Percentiles rank a stretch among this genome's conserved stretches.
phyloP scores from a whole-genome alignment of 2,113 vertebrate species.

The Tragelaphus buxtoni region DNA sequence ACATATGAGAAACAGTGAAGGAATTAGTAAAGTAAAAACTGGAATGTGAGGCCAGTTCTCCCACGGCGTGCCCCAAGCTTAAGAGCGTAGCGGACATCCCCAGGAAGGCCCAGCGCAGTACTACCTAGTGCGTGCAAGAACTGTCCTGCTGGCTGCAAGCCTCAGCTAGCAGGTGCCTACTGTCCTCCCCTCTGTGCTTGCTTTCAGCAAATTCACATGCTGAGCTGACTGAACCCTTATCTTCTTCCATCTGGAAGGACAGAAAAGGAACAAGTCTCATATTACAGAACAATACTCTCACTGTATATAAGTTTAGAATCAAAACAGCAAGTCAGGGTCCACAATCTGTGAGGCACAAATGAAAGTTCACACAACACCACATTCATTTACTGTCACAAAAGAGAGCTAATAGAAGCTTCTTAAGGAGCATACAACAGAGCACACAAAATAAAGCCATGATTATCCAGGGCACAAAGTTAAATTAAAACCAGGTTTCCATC shows the following conservation, averaged over 20 bases:
- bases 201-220: conserved; percentile 98
- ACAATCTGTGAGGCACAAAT: conserved; percentile 33
- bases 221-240: conserved; percentile 97
- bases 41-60: conserved; percentile 41
- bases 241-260: conserved; percentile 98
- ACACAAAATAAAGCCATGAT: neutral
- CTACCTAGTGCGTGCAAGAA: conserved; percentile 93
- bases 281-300: conserved; percentile 65
- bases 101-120: conserved; percentile 79
- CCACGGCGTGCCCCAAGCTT: conserved; percentile 45
- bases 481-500: neutral
- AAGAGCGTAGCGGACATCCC: conserved; percentile 58
- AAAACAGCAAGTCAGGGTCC: conserved; percentile 60
- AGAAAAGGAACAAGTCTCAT: conserved; percentile 90
- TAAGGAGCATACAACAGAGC: neutral
- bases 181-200: conserved; percentile 97
- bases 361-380: conserved; percentile 27
- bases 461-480: neutral
- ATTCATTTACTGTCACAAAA: conserved; percentile 33
- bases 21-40: conserved; percentile 5
- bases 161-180: conserved; percentile 95
- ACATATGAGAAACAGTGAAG: conserved; percentile 49
- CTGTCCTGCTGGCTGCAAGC: conserved; percentile 87
- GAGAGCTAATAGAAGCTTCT: conserved; percentile 27
- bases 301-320: conserved; percentile 44